A percentile compares a stretch with the other conserved stretches of the same genome.
Conservation (phyloP, 2,888 invertebrate genomes). For the Odontothrips loti region DNA sequence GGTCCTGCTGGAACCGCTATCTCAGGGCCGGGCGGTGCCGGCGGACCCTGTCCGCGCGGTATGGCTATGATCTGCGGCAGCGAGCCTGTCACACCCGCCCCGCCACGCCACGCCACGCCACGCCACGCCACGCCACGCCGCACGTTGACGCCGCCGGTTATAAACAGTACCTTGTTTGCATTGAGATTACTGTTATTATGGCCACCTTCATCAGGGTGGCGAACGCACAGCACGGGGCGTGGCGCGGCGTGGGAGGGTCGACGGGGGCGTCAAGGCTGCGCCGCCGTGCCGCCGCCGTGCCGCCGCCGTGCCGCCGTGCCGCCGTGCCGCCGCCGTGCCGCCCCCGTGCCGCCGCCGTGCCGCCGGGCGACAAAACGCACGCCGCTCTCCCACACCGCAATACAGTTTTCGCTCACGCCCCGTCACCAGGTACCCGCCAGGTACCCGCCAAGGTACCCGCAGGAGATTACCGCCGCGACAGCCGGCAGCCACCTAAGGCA, state of each 20-base stretch:
- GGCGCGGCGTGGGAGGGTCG: neutral
- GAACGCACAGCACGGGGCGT: neutral
- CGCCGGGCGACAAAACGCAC: neutral
- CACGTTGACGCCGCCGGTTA: neutral
- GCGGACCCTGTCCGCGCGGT: neutral
- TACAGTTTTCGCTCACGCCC: no score
- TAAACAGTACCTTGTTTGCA: conserved; percentile 24
- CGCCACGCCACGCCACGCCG: neutral
- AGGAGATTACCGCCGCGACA: neutral
- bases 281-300: neutral
- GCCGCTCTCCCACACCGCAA: neutral
- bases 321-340: neutral
- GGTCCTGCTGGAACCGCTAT: no score
- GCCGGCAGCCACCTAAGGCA: no score
- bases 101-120: neutral
- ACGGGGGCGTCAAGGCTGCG: neutral
- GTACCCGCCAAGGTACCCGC: no score
- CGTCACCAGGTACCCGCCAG: no score
- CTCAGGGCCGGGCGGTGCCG: no score
- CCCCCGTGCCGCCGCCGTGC: neutral
- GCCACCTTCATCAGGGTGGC: conserved; percentile 18
- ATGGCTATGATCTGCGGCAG: conserved; percentile 1
- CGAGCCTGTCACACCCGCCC: neutral
- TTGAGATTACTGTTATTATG: conserved; percentile 21
- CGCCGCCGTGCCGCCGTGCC: neutral